Conservation (phyloP, 2,797 vertebrate species). For the Thaleichthys pacificus region DNA sequence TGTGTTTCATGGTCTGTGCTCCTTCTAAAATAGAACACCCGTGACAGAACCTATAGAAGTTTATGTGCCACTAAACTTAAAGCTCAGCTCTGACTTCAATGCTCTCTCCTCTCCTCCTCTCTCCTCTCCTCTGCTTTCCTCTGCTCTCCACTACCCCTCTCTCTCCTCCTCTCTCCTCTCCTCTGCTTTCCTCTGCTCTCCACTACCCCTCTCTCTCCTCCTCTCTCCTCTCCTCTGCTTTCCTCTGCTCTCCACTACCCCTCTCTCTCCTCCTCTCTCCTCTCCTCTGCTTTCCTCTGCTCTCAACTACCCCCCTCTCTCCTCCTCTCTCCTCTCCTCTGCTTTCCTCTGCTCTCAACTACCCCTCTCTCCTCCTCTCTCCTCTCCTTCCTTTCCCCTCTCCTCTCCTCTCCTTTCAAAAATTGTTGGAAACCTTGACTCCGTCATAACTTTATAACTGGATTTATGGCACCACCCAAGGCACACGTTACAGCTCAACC, state of each 20-base stretch:
- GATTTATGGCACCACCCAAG: constrained; percentile 59
- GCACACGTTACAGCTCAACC: constrained; percentile 37
- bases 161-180: not conserved
- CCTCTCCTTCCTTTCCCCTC: constrained; percentile 19
- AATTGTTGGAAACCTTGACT: constrained; percentile 62
- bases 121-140: constrained; percentile 28
- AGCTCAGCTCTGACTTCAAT: constrained; percentile 34
- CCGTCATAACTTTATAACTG: constrained; percentile 52
- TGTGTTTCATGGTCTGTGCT: constrained; percentile 24
- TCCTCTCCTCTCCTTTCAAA: constrained; percentile 22
- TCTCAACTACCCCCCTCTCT: constrained; percentile 20
- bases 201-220: not conserved
- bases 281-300: constrained; percentile 24
- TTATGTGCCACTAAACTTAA: constrained; percentile 41
- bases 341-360: constrained; percentile 17
- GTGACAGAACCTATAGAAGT: constrained; percentile 25
- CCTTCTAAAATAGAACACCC: constrained; percentile 26
- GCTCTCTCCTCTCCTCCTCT: constrained; percentile 22
- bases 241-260: too few relatives aligned
- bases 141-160: constrained; percentile 17
- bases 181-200: constrained; percentile 18
- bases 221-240: constrained; percentile 12
- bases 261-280: constrained; percentile 4
- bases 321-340: constrained; percentile 19
- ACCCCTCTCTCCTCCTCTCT: constrained; percentile 7